Evolutionary conservation across 2,113 vertebrate species (phyloP).

Genomic region (Pedionomus torquatus): DNA sequence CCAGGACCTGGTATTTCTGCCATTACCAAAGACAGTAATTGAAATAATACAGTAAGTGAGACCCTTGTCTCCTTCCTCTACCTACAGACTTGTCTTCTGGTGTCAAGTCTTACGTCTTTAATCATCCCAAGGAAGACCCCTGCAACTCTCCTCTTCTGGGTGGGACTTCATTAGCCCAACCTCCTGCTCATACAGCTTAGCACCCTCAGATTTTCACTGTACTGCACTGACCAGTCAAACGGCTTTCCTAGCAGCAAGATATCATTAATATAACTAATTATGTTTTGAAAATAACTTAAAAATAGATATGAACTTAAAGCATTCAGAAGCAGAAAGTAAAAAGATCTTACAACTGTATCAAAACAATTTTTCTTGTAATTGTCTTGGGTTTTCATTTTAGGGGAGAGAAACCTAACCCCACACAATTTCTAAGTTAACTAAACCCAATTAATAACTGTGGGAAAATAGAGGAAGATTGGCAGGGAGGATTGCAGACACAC

Average conservation of each 20-base stretch:
- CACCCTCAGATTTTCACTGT: neutral
- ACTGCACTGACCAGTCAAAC: neutral
- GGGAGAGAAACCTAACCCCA: rapidly evolving
- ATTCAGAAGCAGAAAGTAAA: neutral
- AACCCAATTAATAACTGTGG: neutral
- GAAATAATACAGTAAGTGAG: neutral
- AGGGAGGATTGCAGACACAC: neutral
- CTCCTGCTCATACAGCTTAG: neutral
- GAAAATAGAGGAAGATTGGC: neutral
- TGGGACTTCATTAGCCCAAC: neutral
- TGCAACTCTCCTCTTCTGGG: neutral
- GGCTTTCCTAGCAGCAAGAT: neutral
- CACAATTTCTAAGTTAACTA: neutral
- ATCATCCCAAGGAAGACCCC: neutral
- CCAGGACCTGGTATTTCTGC: neutral
- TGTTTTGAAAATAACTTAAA: neutral
- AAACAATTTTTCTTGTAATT: neutral
- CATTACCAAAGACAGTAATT: neutral
- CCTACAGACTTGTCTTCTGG: neutral
- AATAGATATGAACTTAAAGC: neutral
- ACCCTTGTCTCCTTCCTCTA: neutral
- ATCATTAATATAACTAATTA: neutral
- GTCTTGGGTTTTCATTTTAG: neutral
- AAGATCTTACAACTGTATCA: neutral
- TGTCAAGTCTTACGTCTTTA: neutral